Percentiles rank a stretch among this genome's conserved stretches.
Conservation (phyloP, 2,888 invertebrate species). For the Erebia aethiops region DNA sequence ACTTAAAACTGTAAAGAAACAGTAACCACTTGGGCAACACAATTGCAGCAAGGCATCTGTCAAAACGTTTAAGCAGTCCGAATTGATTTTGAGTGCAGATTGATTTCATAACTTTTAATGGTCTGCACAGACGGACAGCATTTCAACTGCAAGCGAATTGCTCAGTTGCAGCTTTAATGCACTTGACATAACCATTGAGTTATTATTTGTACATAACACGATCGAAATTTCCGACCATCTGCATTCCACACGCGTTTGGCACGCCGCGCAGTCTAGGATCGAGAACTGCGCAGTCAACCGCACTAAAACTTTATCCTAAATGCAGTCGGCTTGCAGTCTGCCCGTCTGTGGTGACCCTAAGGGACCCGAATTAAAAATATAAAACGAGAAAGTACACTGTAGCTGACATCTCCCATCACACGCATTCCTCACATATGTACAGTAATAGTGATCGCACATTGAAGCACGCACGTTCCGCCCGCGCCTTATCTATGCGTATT, state of each 20-base stretch:
- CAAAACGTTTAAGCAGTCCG: not conserved
- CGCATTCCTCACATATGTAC: conserved; percentile 42
- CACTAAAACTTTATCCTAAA: too few species aligned
- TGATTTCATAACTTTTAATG: not conserved
- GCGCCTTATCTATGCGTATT: not conserved
- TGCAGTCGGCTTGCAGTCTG: not conserved
- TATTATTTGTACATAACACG: too few species aligned
- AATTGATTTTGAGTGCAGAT: conserved; percentile 6
- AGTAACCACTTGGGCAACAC: not conserved
- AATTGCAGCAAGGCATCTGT: not conserved
- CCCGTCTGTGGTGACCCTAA: too few species aligned
- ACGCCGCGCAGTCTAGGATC: too few species aligned
- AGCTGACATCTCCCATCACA: conserved; percentile 39
- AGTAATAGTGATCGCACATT: conserved; percentile 32
- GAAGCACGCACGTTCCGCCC: not conserved
- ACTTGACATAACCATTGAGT: too few species aligned
- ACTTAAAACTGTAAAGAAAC: not conserved
- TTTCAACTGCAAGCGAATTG: too few species aligned
- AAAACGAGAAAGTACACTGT: not conserved
- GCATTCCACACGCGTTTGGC: too few species aligned
- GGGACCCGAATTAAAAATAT: not conserved
- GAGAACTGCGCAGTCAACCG: too few species aligned
- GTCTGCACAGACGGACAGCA: too few species aligned
- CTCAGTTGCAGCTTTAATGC: too few species aligned
- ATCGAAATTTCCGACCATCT: too few species aligned